phyloP scores from a whole-genome alignment of 1,140 invertebrate genomes.

The Spodoptera litura region DNA sequence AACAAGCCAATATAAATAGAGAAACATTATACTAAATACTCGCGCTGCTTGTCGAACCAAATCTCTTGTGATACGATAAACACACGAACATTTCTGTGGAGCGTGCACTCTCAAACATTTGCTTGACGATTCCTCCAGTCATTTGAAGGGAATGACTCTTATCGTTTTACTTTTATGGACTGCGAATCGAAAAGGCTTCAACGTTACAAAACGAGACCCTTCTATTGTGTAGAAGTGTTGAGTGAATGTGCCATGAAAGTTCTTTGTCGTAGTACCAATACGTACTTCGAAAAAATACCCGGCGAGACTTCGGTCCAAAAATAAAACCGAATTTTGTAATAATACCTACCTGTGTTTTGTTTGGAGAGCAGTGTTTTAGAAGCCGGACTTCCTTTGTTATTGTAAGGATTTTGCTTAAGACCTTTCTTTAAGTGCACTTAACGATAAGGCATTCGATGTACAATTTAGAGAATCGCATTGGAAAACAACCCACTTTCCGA shows the following conservation, averaged over 20 bases:
- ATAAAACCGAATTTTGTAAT: conserved; percentile 41
- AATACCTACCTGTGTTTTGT: conserved; percentile 33
- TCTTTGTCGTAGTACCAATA: conserved; percentile 67
- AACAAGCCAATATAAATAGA: conserved; percentile 63
- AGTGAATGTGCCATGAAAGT: conserved; percentile 67
- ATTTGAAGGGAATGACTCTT: conserved; percentile 76
- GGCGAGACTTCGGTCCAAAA: conserved; percentile 30
- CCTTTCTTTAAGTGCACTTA: conserved; percentile 36
- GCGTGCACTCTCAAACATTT: conserved; percentile 62
- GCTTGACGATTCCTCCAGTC: conserved; percentile 70
- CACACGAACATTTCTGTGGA: conserved; percentile 55
- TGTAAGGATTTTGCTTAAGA: conserved; percentile 27
- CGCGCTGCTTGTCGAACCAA: conserved; percentile 59
- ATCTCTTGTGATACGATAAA: conserved; percentile 70
- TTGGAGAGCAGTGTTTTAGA: conserved; percentile 22
- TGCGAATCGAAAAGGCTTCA: conserved; percentile 77
- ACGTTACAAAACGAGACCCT: conserved; percentile 72
- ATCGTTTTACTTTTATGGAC: conserved; percentile 77
- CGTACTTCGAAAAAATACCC: conserved; percentile 51
- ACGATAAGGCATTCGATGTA: conserved; percentile 27
- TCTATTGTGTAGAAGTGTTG: conserved; percentile 70
- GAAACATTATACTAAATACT: conserved; percentile 68
- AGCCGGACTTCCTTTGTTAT: conserved; percentile 36
- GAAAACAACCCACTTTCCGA: conserved; percentile 16
- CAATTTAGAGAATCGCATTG: conserved; percentile 26